Evolutionary conservation across 2,888 invertebrate genomes (phyloP).

Genomic region (Timema cristinae): DNA sequence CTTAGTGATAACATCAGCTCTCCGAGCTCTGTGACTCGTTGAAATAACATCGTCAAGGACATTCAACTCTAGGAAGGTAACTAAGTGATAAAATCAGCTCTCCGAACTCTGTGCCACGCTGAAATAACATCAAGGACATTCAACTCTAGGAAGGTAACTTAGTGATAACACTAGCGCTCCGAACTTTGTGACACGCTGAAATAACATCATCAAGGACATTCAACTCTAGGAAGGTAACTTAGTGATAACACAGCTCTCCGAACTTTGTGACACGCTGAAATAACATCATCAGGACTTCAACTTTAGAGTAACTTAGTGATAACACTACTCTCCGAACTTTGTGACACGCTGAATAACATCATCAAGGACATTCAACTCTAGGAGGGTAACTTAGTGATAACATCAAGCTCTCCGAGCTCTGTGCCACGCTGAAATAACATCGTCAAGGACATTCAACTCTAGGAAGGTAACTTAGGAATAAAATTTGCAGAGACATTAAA

Average conservation of each 20-base stretch:
- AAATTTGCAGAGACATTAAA: constrained; percentile 53
- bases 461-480: constrained; percentile 75
- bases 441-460: constrained; percentile 47
- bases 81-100: constrained; percentile 78
- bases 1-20: constrained; percentile 78
- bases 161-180: too few relatives aligned
- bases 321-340: constrained; percentile 74
- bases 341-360: constrained; percentile 62
- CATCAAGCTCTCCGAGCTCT: constrained; percentile 72
- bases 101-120: constrained; percentile 65
- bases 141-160: background rate
- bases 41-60: constrained; percentile 59
- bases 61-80: constrained; percentile 76
- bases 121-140: constrained; percentile 31
- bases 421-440: constrained; percentile 51
- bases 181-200: too few relatives aligned
- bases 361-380: constrained; percentile 66
- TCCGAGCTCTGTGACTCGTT: constrained; percentile 70
- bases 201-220: constrained; percentile 46
- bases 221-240: constrained; percentile 77
- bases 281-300: constrained; percentile 52
- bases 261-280: constrained; percentile 43
- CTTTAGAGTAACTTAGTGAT: constrained; percentile 75
- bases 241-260: constrained; percentile 80
- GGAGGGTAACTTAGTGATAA: constrained; percentile 78